A percentile compares a stretch with the other conserved stretches of the same genome.
Evolutionary conservation across 2,113 vertebrate species (phyloP).

Genomic region (Clarias magur): DNA sequence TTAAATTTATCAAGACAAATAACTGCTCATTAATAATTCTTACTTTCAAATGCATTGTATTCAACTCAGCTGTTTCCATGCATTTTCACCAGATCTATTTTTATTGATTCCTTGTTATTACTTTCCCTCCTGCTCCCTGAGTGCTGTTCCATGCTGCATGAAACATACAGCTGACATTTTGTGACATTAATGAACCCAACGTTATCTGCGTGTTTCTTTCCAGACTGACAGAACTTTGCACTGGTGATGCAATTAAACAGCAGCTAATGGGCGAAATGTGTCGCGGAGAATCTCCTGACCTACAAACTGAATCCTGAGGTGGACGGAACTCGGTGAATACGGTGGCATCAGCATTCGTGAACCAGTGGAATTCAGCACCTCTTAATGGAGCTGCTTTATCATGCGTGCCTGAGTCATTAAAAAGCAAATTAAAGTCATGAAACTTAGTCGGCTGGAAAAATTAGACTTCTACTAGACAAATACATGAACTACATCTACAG

Average conservation of each 20-base stretch:
- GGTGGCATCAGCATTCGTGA: slow-evolving; percentile 29
- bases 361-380: slow-evolving; percentile 35
- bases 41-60: not conserved
- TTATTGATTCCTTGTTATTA: not conserved
- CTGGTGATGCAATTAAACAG: not conserved
- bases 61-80: not conserved
- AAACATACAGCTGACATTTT: not conserved
- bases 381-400: slow-evolving; percentile 57
- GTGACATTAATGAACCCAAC: not conserved
- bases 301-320: slow-evolving; percentile 5
- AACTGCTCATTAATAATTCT: not conserved
- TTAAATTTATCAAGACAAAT: not conserved
- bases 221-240: not conserved
- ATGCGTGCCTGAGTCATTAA: slow-evolving; percentile 55
- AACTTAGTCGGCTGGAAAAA: slow-evolving; percentile 45
- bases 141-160: not conserved
- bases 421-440: slow-evolving; percentile 54
- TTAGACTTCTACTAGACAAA: slow-evolving; percentile 37
- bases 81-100: not conserved
- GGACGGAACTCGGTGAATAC: not conserved
- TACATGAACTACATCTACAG: slow-evolving; percentile 7
- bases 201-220: not conserved
- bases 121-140: not conserved
- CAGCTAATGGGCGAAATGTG: not conserved
- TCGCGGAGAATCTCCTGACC: slow-evolving; percentile 13